These are phyloP conservation scores for Sander vitreus DNA, from an alignment of 2,113 vertebrate genomes.

Conservation along the genomic window DNA sequence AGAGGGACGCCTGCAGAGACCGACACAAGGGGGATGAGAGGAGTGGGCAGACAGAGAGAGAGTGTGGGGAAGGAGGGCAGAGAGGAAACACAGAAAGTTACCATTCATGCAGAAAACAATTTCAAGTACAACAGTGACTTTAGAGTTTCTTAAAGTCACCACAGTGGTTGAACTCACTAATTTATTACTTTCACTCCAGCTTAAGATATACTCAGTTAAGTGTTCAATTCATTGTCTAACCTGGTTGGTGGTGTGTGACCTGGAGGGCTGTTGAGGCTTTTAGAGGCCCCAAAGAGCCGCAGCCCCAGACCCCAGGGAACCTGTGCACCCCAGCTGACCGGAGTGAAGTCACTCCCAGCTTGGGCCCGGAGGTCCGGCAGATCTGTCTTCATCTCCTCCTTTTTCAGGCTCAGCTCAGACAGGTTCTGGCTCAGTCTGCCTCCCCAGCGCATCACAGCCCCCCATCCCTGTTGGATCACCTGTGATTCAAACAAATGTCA, in stretches of 20 bases:
- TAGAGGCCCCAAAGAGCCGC: slow-evolving; percentile 90
- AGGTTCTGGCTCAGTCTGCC: slow-evolving; percentile 85
- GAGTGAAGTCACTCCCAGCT: slow-evolving; percentile 63
- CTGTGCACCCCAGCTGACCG: slow-evolving; percentile 56
- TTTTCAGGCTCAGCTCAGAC: slow-evolving; percentile 69
- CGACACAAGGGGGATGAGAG: background rate
- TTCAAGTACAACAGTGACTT: background rate
- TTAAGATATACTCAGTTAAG: background rate
- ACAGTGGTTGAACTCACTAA: background rate
- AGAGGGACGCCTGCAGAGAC: slow-evolving; percentile 88
- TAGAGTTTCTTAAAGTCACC: background rate
- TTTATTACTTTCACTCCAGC: background rate
- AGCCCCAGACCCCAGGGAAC: slow-evolving; percentile 84
- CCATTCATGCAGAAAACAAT: background rate
- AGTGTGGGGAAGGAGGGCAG: background rate
- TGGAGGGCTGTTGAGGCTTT: slow-evolving; percentile 67
- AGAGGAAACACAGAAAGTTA: background rate
- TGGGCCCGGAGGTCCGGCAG: slow-evolving; percentile 48
- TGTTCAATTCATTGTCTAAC: slow-evolving; percentile 56
- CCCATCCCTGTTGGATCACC: slow-evolving; percentile 89
- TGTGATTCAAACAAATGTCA: slow-evolving; percentile 27
- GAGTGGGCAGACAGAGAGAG: background rate
- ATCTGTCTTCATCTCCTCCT: slow-evolving; percentile 51
- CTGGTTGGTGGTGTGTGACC: slow-evolving; percentile 67
- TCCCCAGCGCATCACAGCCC: slow-evolving; percentile 89